Base-by-base conservation (phyloP, 2,797 vertebrate genomes). In the Aulostomus chinensis region DNA sequence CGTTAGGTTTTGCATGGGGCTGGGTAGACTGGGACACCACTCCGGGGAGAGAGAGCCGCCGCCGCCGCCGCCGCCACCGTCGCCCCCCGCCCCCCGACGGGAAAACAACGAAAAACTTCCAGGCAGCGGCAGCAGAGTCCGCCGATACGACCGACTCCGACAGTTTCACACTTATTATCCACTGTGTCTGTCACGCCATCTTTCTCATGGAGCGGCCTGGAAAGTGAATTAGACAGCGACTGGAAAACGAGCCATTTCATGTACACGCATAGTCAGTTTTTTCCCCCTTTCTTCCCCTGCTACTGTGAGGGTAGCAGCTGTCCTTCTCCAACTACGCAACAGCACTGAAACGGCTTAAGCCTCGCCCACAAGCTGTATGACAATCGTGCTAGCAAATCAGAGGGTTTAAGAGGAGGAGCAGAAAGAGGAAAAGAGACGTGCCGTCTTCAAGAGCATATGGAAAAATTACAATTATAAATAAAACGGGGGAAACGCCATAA, bases 1-100 rank as follows among this genome's bases (percentile, higher is more conserved):
- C 82, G 90, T 93, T 85, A 88, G 85, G 89, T 92, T 92, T 90
- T 85, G 89, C 91, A 92, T 92, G 87, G 88, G 83, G 86, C 88
- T 87, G 78, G 68, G 72, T 77, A 56, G 79, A 83, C 80, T 71
- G 78, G 76, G 78, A 87, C 83, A 88, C 83, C 76, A 70, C 83
- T 78, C 86, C 85, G 74, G 74, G 81, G 75, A 76, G 57, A 78
- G 82, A 88, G 84, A n/a, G n/a, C n/a, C n/a, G n/a, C 81, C 66
- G 76, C 81, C 62, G 72, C 61, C 54, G 72, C 43, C 30, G 22
- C 78, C 78, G 83, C 73, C 78, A 69, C 78, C 73, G 80, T 79
- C 76, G 73, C 80, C 77, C 73, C 63, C 67, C 77, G 74, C 63
- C 67, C 81, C 81, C 46, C 73, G 64, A 86, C 81, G 62, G 78